These are phyloP conservation scores for Eilema sororculum DNA, from an alignment of 2,888 invertebrate genomes.

Conservation along the genomic window DNA sequence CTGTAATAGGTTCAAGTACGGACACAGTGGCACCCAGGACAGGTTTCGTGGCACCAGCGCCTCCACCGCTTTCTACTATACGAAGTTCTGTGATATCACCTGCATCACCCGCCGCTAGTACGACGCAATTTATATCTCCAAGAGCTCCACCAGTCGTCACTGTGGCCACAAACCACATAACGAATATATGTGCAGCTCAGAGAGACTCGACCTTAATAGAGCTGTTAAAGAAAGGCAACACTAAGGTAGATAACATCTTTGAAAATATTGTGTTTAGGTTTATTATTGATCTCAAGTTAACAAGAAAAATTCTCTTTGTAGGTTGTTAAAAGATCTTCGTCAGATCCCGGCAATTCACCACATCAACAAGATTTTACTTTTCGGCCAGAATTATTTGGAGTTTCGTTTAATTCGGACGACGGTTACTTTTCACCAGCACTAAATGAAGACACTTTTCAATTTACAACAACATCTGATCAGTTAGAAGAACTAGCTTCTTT, in stretches of 20 bases:
- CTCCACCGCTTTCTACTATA: slow-evolving; percentile 77
- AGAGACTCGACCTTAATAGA: slow-evolving; percentile 94
- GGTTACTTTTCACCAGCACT: slow-evolving; percentile 89
- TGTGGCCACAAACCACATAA: slow-evolving; percentile 67
- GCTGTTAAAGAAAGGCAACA: slow-evolving; percentile 90
- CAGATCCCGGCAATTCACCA: slow-evolving; percentile 90
- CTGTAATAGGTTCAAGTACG: slow-evolving; percentile 62
- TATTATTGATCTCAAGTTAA: background rate
- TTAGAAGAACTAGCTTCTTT: slow-evolving; percentile 88
- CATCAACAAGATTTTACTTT: slow-evolving; percentile 87
- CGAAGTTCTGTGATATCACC: slow-evolving; percentile 72
- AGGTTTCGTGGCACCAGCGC: slow-evolving; percentile 80
- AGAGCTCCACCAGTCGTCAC: slow-evolving; percentile 77
- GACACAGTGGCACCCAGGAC: slow-evolving; percentile 68
- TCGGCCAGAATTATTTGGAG: slow-evolving; percentile 88
- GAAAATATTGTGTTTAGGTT: background rate
- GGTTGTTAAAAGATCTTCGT: slow-evolving; percentile 91
- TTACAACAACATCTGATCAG: slow-evolving; percentile 88
- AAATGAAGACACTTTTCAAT: slow-evolving; percentile 92
- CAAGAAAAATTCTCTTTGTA: slow-evolving; percentile 33
- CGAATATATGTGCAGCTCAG: slow-evolving; percentile 71
- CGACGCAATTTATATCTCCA: slow-evolving; percentile 78
- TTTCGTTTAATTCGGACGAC: slow-evolving; percentile 89
- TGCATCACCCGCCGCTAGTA: slow-evolving; percentile 82
- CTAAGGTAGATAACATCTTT: slow-evolving; percentile 73